Conservation (phyloP, 2,888 invertebrate species). For the Eristalis arbustorum region DNA sequence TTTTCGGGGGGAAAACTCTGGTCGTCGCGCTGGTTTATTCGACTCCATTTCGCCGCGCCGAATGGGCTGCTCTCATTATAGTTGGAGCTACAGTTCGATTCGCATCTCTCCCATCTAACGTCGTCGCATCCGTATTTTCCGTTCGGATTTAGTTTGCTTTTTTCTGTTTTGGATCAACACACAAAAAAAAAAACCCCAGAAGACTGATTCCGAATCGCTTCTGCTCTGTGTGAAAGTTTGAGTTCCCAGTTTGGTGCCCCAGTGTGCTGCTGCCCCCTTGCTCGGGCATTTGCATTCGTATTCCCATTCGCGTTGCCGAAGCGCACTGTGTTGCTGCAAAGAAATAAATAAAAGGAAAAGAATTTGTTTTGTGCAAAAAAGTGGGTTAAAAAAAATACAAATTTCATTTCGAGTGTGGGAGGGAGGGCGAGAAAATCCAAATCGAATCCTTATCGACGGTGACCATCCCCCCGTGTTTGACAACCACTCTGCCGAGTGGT, state of each 20-base stretch:
- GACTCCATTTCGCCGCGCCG: conserved; percentile 68
- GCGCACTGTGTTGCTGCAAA: not conserved
- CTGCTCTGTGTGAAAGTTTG: too few relatives aligned
- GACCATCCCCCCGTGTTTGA: not conserved
- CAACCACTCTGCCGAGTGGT: not conserved
- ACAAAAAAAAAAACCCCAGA: not conserved
- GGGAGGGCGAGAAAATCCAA: not conserved
- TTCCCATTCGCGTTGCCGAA: not conserved
- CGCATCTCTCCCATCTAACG: conserved; percentile 59
- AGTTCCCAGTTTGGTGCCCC: not conserved
- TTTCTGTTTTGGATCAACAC: conserved; percentile 3
- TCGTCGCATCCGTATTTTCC: conserved; percentile 45
- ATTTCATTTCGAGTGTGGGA: not conserved
- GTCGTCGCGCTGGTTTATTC: conserved; percentile 24
- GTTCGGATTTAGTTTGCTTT: conserved; percentile 38
- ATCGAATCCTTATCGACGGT: not conserved
- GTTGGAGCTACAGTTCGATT: conserved; percentile 70
- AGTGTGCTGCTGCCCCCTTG: not conserved
- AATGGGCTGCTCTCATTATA: conserved; percentile 65
- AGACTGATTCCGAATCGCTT: too few relatives aligned
- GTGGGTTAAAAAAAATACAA: not conserved
- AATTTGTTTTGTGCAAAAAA: not conserved
- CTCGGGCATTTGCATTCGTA: not conserved
- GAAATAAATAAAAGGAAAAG: not conserved
- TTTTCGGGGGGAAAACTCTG: conserved; percentile 39